phyloP scores from a whole-genome alignment of 2,797 vertebrate species.

The Leptatherina wallacei region DNA sequence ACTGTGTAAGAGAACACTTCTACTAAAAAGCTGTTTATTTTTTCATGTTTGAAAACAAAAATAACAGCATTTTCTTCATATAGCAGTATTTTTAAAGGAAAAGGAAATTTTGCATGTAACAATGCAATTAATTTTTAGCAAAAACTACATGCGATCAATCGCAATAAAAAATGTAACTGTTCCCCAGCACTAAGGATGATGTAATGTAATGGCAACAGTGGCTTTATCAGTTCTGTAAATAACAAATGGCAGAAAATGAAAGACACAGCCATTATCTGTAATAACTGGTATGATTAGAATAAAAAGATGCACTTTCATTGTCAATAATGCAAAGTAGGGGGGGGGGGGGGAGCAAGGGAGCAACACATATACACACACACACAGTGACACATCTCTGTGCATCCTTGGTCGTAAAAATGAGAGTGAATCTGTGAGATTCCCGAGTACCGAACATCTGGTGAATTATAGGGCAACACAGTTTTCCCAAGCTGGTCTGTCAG shows the following conservation, averaged over 20 bases:
- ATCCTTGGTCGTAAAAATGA: conserved; percentile 42
- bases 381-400: conserved; percentile 39
- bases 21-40: too few species aligned
- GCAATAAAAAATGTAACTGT: too few species aligned
- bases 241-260: background rate
- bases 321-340: background rate
- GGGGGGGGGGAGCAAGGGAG: too few species aligned
- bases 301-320: conserved; percentile 3
- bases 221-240: background rate
- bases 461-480: conserved; percentile 78
- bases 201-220: background rate
- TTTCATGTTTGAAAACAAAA: too few species aligned
- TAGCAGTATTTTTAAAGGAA: too few species aligned
- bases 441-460: conserved; percentile 72
- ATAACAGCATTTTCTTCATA: too few species aligned
- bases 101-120: too few species aligned
- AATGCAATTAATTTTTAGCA: too few species aligned
- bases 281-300: background rate
- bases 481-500: conserved; percentile 77
- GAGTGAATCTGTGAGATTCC: conserved; percentile 59
- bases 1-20: too few species aligned
- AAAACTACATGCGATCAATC: too few species aligned
- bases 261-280: background rate
- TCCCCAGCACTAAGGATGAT: background rate
- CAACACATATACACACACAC: too few species aligned